Evolutionary conservation across 2,113 vertebrate genomes (phyloP).

Genomic region (Stomatorhinus ivindoensis): DNA sequence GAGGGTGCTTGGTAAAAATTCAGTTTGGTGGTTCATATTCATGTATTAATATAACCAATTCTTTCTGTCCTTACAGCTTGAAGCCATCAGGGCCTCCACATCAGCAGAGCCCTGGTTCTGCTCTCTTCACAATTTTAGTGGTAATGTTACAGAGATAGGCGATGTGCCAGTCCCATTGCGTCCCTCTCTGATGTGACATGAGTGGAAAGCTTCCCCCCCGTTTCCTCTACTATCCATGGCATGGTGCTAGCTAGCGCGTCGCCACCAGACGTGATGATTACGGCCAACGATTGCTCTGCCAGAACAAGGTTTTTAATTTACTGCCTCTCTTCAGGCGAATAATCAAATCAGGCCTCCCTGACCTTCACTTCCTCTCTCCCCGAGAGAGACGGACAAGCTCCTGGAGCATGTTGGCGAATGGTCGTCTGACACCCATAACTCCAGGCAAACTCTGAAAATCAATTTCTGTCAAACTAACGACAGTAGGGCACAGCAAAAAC

Average conservation of each 20-base stretch:
- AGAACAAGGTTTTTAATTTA: conserved; percentile 21
- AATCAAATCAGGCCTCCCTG: conserved; percentile 15
- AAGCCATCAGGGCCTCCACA: background rate
- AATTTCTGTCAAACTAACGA: background rate
- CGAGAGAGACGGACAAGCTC: background rate
- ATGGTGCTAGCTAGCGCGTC: background rate
- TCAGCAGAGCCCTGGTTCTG: background rate
- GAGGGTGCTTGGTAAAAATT: background rate
- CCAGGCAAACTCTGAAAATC: conserved; percentile 7
- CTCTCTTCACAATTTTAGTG: background rate
- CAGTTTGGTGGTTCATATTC: background rate
- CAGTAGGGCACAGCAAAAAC: background rate
- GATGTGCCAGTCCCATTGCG: background rate
- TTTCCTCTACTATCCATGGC: background rate
- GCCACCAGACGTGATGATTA: background rate
- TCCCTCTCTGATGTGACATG: background rate
- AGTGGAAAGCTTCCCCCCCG: background rate
- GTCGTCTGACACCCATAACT: background rate
- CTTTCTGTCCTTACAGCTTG: background rate
- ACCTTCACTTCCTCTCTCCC: background rate
- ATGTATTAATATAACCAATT: background rate
- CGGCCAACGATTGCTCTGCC: conserved; percentile 13
- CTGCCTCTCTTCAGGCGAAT: conserved; percentile 14
- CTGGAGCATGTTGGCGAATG: background rate
- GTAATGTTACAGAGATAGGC: background rate